Conservation (phyloP, 2,888 invertebrate species). For the Rapana venosa region DNA sequence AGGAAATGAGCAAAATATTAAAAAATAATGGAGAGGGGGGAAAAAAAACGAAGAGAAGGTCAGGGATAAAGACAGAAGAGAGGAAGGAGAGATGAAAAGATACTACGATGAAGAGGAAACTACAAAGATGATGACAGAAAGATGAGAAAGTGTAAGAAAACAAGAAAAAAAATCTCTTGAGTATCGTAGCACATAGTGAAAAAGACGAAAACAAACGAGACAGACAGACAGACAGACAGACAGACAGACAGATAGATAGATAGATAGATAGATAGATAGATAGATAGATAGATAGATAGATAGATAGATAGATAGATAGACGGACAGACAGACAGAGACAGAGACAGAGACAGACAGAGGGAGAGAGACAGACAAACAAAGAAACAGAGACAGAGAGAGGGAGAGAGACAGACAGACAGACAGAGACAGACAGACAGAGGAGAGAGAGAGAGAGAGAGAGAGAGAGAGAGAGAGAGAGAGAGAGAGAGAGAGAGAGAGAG, state of each 20-base stretch:
- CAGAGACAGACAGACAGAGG: no score
- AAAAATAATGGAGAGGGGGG: not conserved
- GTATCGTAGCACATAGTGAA: not conserved
- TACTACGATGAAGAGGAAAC: not conserved
- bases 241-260: not conserved
- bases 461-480: no score
- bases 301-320: no score
- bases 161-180: no score
- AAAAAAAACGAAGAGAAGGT: not conserved
- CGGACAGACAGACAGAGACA: no score
- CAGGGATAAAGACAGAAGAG: not conserved
- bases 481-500: no score
- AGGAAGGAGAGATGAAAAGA: not conserved
- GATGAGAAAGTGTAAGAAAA: not conserved
- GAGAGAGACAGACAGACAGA: no score
- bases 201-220: not conserved
- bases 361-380: no score
- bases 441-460: no score
- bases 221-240: not conserved
- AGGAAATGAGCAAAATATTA: not conserved
- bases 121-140: not conserved
- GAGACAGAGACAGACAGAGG: no score
- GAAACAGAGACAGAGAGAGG: no score
- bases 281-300: no score
- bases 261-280: not conserved